Conservation (phyloP, 2,888 invertebrate species). For the Agriopis aurantiaria region DNA sequence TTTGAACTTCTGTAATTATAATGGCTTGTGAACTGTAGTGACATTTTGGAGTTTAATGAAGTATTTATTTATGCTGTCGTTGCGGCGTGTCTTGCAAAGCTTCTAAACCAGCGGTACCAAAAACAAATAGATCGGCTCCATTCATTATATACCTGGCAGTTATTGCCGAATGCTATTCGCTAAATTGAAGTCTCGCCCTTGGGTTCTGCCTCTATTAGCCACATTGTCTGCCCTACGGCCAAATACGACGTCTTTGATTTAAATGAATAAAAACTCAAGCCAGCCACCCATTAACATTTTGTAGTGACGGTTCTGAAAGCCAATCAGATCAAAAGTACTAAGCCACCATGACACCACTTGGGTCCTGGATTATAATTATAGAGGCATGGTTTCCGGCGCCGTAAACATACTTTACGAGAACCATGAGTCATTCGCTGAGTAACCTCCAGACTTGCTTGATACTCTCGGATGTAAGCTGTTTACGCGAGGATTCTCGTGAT, state of each 20-base stretch:
- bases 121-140: neutral
- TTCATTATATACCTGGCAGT: conserved; percentile 4
- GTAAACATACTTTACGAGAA: conserved; percentile 63
- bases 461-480: conserved; percentile 41
- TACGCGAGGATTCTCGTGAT: conserved; percentile 32
- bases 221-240: neutral
- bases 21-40: conserved; percentile 39
- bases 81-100: conserved; percentile 5
- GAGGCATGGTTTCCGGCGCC: conserved; percentile 62
- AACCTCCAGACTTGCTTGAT: conserved; percentile 57
- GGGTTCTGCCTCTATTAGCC: neutral
- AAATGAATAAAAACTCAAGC: neutral
- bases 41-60: conserved; percentile 39
- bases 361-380: conserved; percentile 46
- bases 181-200: conserved; percentile 11
- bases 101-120: neutral
- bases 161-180: conserved; percentile 14
- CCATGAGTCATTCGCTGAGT: conserved; percentile 70
- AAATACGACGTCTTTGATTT: neutral
- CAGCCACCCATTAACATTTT: neutral
- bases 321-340: conserved; percentile 11
- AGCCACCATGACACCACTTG: conserved; percentile 28
- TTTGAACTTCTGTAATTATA: conserved; percentile 50
- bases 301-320: conserved; percentile 1
- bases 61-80: conserved; percentile 2